These are phyloP conservation scores for Syncerus caffer DNA, from an alignment of 2,797 vertebrate genomes.

Conservation along the genomic window DNA sequence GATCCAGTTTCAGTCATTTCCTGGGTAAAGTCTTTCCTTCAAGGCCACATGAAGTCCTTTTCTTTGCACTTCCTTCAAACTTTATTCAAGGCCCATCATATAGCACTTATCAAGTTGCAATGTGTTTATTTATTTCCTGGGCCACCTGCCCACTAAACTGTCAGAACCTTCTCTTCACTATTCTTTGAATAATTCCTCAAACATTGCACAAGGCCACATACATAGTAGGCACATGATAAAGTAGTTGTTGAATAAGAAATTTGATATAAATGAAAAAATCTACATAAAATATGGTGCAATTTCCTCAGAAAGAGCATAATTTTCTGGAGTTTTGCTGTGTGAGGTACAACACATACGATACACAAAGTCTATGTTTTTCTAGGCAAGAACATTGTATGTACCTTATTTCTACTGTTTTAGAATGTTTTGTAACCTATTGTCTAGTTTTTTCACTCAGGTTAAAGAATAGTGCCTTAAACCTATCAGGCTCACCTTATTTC, in stretches of 20 bases:
- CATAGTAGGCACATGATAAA: not conserved
- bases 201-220: too few relatives aligned
- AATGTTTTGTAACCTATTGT: not conserved
- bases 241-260: not conserved
- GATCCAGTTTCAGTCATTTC: not conserved
- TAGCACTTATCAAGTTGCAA: not conserved
- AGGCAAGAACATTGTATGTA: not conserved
- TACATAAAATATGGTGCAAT: not conserved
- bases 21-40: not conserved
- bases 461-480: constrained; percentile 1
- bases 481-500: not conserved
- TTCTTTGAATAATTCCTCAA: not conserved
- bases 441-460: not conserved
- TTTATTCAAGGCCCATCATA: not conserved
- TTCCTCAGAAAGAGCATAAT: not conserved
- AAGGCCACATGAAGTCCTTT: not conserved
- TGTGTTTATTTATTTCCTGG: not conserved
- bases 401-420: not conserved
- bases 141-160: not conserved
- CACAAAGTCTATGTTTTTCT: not conserved
- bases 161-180: not conserved
- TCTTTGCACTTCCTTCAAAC: not conserved
- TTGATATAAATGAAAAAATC: not conserved
- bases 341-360: not conserved
- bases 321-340: not conserved